Evolutionary conservation across 1,140 invertebrate genomes (phyloP).

Genomic region (Mizuhopecten yessoensis): DNA sequence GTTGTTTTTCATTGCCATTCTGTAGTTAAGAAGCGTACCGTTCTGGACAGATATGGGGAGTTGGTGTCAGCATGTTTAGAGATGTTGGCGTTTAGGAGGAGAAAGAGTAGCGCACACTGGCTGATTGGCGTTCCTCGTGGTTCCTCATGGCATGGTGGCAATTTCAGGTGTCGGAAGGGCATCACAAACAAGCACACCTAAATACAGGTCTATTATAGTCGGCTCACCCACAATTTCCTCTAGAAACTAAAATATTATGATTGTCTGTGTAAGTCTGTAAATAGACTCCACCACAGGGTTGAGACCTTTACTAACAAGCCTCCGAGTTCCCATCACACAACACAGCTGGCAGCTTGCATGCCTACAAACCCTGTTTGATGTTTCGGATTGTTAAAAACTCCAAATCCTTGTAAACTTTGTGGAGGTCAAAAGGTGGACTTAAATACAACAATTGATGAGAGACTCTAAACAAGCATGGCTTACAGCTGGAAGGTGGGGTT

Average conservation of each 20-base stretch:
- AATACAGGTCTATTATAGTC: not conserved
- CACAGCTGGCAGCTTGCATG: not conserved
- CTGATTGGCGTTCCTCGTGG: not conserved
- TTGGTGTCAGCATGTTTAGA: not conserved
- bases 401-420: not conserved
- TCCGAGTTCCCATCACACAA: not conserved
- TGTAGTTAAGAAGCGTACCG: not conserved
- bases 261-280: not conserved
- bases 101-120: not conserved
- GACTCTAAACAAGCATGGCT: not conserved
- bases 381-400: conserved; percentile 11
- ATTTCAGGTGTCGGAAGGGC: not conserved
- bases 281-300: not conserved
- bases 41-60: not conserved
- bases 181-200: conserved; percentile 8
- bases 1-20: not conserved
- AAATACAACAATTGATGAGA: not conserved
- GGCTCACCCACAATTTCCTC: not conserved
- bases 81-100: not conserved
- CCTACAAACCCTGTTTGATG: not conserved
- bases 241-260: not conserved
- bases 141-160: not conserved
- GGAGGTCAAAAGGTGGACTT: not conserved
- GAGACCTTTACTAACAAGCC: not conserved
- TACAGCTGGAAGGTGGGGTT: not conserved